These are phyloP conservation scores for Cladopsammia gracilis DNA, from an alignment of 64 coral and sea anemone species.

Conservation along the genomic window DNA sequence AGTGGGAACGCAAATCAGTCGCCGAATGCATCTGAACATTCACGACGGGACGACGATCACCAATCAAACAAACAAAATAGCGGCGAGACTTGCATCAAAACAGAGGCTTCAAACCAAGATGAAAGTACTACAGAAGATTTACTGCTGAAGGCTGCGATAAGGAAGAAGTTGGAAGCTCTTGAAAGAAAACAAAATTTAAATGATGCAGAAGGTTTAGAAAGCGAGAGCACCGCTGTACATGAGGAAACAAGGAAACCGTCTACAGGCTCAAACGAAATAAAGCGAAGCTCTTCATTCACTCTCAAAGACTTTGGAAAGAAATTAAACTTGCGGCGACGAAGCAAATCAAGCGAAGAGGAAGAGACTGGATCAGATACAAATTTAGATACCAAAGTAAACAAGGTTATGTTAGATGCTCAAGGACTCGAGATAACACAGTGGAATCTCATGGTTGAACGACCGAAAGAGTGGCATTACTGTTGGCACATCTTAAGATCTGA, in stretches of 20 bases:
- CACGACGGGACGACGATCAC: not conserved
- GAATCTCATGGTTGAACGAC: slow-evolving; percentile 52
- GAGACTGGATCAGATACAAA: not conserved
- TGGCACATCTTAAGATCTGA: slow-evolving; percentile 76
- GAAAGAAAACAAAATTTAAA: not conserved
- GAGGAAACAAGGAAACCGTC: not conserved
- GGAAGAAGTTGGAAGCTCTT: not conserved
- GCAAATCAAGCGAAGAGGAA: not conserved
- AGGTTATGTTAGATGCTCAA: slow-evolving; percentile 59
- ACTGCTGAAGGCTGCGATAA: not conserved
- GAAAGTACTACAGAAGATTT: not conserved
- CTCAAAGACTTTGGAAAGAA: slow-evolving; percentile 13
- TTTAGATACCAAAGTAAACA: slow-evolving; percentile 9
- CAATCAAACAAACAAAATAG: not conserved
- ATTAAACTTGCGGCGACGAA: not conserved
- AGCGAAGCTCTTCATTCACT: slow-evolving; percentile 6
- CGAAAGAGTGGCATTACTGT: slow-evolving; percentile 76
- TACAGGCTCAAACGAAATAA: not conserved
- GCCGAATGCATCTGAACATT: not conserved
- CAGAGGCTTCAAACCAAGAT: not conserved
- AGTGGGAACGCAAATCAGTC: not conserved
- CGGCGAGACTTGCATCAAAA: not conserved
- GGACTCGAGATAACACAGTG: slow-evolving; percentile 74
- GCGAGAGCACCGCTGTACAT: not conserved
- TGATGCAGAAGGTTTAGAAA: not conserved